phyloP scores from a whole-genome alignment of 1,140 invertebrate genomes.

The Nasonia giraulti region DNA sequence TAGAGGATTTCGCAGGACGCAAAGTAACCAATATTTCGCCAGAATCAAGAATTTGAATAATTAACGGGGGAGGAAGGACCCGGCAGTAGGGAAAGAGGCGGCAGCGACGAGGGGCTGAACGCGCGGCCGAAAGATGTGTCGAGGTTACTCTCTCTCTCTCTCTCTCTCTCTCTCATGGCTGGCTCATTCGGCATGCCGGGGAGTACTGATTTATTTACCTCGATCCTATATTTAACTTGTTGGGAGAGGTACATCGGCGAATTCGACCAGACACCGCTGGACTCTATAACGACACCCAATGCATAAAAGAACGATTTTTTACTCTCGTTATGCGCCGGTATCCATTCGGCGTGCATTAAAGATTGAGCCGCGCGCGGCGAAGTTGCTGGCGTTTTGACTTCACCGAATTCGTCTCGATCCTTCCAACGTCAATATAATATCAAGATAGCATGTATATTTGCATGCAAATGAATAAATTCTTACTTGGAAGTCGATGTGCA shows the following conservation, averaged over 20 bases:
- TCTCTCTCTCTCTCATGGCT: neutral
- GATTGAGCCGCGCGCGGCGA: too few relatives aligned
- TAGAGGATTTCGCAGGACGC: neutral
- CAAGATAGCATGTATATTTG: too few relatives aligned
- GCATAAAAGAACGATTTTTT: conserved; percentile 32
- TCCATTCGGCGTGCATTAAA: too few relatives aligned
- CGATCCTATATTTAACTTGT: conserved; percentile 38
- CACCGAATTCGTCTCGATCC: too few relatives aligned
- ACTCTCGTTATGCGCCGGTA: neutral
- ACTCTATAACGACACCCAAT: conserved; percentile 38
- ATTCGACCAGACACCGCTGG: neutral
- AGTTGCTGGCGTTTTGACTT: too few relatives aligned
- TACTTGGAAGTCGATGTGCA: too few relatives aligned
- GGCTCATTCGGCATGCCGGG: neutral
- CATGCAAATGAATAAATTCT: too few relatives aligned
- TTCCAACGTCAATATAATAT: neutral
- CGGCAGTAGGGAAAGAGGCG: neutral
- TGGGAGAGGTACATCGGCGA: neutral
- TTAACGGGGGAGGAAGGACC: neutral
- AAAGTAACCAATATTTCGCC: neutral
- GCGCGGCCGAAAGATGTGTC: neutral
- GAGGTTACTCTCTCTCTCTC: neutral
- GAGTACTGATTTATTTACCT: conserved; percentile 36
- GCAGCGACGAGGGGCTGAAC: neutral
- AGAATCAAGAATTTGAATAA: conserved; percentile 11